A percentile compares a stretch with the other conserved stretches of the same genome.
Evolutionary conservation across 2,888 invertebrate genomes (phyloP).

Genomic region (Meteorus cinctellus): DNA sequence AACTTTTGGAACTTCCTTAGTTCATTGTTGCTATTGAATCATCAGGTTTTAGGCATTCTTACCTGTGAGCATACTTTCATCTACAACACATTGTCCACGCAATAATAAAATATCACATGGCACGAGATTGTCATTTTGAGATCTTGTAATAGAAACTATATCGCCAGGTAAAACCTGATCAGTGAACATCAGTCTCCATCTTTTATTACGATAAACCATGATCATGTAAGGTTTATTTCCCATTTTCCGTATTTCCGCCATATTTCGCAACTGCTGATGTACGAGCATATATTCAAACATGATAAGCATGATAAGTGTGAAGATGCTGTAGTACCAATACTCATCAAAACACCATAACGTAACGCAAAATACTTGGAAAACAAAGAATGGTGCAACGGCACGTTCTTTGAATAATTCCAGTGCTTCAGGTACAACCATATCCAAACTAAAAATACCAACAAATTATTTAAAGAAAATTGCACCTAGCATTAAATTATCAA

Average conservation of each 20-base stretch:
- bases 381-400: conserved; percentile 99
- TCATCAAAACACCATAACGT: conserved; percentile 99
- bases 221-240: conserved; percentile 95
- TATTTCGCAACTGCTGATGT: conserved; percentile 97
- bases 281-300: conserved; percentile 98
- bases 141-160: conserved; percentile 93
- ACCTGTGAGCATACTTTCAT: conserved; percentile 99
- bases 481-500: background rate
- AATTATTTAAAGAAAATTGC: conserved; percentile 31
- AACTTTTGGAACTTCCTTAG: background rate
- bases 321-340: conserved; percentile 98
- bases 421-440: conserved; percentile 95
- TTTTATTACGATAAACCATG: conserved; percentile 90
- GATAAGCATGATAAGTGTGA: conserved; percentile 96
- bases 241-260: conserved; percentile 99
- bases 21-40: background rate
- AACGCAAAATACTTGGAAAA: conserved; percentile 99
- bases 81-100: conserved; percentile 97
- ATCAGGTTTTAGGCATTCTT: conserved; percentile 33
- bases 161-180: conserved; percentile 97
- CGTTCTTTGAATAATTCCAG: conserved; percentile 96
- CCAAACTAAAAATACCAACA: conserved; percentile 75
- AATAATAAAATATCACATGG: conserved; percentile 97
- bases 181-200: conserved; percentile 90
- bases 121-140: conserved; percentile 91